phyloP scores from a whole-genome alignment of 2,113 vertebrate genomes.

The Rutilus rutilus region DNA sequence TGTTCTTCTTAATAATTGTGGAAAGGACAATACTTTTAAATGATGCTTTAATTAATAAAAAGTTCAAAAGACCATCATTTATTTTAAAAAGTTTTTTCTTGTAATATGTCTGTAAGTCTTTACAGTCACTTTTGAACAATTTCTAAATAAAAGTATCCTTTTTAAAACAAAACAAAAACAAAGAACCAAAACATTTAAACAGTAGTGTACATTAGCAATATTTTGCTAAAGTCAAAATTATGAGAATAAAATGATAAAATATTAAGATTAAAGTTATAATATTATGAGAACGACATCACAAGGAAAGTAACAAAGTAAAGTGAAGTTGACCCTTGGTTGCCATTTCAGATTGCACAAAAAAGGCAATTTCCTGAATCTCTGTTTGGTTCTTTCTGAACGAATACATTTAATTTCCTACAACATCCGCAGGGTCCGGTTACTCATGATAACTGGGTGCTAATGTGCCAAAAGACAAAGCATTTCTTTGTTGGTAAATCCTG shows the following conservation, averaged over 20 bases:
- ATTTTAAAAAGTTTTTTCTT: too few relatives aligned
- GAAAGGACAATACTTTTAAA: too few relatives aligned
- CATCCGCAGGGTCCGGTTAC: not conserved
- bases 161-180: too few relatives aligned
- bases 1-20: too few relatives aligned
- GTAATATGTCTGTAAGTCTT: too few relatives aligned
- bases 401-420: not conserved
- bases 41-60: too few relatives aligned
- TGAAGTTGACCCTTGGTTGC: not conserved
- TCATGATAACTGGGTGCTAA: not conserved
- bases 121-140: too few relatives aligned
- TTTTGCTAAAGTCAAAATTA: too few relatives aligned
- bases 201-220: too few relatives aligned
- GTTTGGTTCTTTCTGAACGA: not conserved
- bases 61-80: too few relatives aligned
- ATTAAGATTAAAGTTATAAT: not conserved
- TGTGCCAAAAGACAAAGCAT: not conserved
- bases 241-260: not conserved
- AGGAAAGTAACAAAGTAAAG: not conserved
- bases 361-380: conserved; percentile 3
- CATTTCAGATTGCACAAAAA: not conserved
- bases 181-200: too few relatives aligned
- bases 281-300: not conserved
- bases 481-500: not conserved
- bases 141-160: too few relatives aligned